These are phyloP conservation scores for Paracentrotus lividus DNA, from an alignment of 53 echinoderm and acorn worm species.

Conservation along the genomic window DNA sequence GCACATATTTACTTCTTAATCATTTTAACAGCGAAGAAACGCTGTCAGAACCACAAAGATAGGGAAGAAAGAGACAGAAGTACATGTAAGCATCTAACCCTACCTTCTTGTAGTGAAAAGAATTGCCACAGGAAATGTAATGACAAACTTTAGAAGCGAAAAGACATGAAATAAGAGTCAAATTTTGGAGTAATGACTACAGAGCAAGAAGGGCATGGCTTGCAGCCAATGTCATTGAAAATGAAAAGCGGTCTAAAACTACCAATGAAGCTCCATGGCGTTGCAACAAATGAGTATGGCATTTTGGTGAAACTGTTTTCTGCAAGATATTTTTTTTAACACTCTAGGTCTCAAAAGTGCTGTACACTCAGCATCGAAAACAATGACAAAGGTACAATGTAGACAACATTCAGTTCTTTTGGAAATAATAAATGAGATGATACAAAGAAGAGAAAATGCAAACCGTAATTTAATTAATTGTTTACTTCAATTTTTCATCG, in stretches of 20 bases:
- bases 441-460: too few relatives aligned
- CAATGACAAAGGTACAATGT: constrained; percentile 55
- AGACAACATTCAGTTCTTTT: constrained; percentile 55
- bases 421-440: too few relatives aligned
- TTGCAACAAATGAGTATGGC: constrained; percentile 64
- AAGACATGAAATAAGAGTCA: constrained; percentile 29
- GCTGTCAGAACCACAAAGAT: constrained; percentile 27
- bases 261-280: constrained; percentile 52
- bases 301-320: constrained; percentile 61
- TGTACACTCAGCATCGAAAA: constrained; percentile 63
- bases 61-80: constrained; percentile 39
- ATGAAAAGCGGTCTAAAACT: constrained; percentile 59
- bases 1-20: constrained; percentile 27
- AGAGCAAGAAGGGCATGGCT: constrained; percentile 55
- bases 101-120: constrained; percentile 59
- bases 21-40: constrained; percentile 50
- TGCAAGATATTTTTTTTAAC: constrained; percentile 76
- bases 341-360: constrained; percentile 67
- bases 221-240: constrained; percentile 58
- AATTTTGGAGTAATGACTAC: constrained; percentile 63
- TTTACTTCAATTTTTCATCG: too few relatives aligned
- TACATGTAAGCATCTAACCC: constrained; percentile 64
- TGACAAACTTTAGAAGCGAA: constrained; percentile 26
- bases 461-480: too few relatives aligned
- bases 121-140: constrained; percentile 62